Conservation (phyloP, 2,888 invertebrate species). For the Ormyrus nitidulus region DNA sequence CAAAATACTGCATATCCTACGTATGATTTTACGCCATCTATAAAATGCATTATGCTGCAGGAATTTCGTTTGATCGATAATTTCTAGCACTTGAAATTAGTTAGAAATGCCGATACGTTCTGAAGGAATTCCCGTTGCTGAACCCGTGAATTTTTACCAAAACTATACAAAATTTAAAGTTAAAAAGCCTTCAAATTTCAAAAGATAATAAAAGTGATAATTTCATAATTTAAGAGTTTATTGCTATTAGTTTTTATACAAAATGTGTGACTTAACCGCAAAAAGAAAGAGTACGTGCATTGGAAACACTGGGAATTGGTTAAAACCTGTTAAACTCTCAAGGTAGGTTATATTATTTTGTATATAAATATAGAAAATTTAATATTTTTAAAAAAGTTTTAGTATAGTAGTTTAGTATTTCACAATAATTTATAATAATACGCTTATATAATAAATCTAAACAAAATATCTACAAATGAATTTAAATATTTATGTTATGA, state of each 20-base stretch:
- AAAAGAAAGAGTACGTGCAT: neutral
- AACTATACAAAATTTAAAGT: neutral
- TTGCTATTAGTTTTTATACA: neutral
- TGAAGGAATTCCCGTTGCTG: neutral
- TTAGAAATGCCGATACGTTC: conserved; percentile 21
- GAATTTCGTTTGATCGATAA: conserved; percentile 44
- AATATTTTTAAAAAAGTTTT: neutral
- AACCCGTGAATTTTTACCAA: neutral
- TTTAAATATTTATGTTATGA: neutral
- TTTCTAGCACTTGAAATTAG: conserved; percentile 24
- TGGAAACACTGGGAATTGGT: conserved; percentile 11
- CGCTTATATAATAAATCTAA: neutral
- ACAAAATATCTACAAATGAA: neutral
- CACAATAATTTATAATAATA: neutral
- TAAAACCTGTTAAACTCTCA: conserved; percentile 41
- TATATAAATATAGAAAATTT: neutral
- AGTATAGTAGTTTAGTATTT: neutral
- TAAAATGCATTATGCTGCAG: too few relatives aligned
- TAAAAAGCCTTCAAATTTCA: too few relatives aligned
- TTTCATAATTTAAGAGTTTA: neutral
- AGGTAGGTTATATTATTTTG: conserved; percentile 31
- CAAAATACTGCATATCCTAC: too few relatives aligned
- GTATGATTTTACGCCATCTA: too few relatives aligned
- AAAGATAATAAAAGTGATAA: too few relatives aligned
- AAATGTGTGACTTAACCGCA: conserved; percentile 39